Evolutionary conservation across 2,113 vertebrate species (phyloP), one percentile per base, ranked within the genome.

Genomic region (Perognathus longimembris): DNA sequence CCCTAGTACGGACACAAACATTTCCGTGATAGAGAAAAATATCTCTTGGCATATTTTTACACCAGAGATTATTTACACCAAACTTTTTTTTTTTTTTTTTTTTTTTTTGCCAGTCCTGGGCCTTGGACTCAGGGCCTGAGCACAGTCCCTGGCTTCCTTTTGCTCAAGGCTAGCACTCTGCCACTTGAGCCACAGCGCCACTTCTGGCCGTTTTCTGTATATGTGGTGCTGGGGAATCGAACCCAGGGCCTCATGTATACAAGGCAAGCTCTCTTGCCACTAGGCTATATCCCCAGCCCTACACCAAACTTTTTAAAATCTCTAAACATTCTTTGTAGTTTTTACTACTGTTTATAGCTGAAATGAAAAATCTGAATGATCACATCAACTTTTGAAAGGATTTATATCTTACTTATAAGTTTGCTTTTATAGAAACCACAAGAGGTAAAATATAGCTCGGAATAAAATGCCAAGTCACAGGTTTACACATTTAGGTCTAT

Each of bases 341-440:
- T 93, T 87, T 91, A 57, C 70, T 40, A 67, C 40, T 67, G 50
- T 78, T 54, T 71, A 74, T 59, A 82, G 20, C 17, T 71, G 50
- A 79, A 80, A 26, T 85, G 66, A 78, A 79, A 54, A 7, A 79
- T 79, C 50, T 79, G 75, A 50, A 54, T 73, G 50, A 80, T 73
- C 61, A 82, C 11, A 36, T 59, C 34, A 73, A 75, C 32, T 15
- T 88, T 81, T 88, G 28, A 81, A 66, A 91, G 67, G 57, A 59
- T 20, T 15, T 64, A 21, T 40, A 42, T 34, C 28, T 73, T 74
- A 40, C 32, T 66, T 14, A 30, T 34, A 45, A 10, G 18, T 67
- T 81, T 82, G 22, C 5, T 40, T 15, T 24, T 92, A 57, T 18
- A 7, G 30, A 30, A 76, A 59, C 15, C 34, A 70, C 11, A 32